Evolutionary conservation across 2,113 vertebrate genomes (phyloP).

Genomic region (Malurus alboscapulatus): DNA sequence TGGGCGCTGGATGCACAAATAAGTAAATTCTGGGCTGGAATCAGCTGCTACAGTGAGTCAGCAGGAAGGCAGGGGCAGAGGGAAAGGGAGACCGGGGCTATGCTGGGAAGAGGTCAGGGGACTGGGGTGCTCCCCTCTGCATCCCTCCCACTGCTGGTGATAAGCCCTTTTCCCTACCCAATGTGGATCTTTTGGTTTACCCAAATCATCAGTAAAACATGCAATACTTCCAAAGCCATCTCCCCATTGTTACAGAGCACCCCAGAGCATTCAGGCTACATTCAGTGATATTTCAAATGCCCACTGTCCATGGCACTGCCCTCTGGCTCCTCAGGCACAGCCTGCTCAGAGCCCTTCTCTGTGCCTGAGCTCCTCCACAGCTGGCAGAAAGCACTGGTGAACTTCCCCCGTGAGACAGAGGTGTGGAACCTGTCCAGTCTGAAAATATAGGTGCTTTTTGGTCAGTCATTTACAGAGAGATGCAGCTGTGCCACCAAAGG

Average conservation of each 20-base stretch:
- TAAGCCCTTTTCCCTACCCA: background rate
- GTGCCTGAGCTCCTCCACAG: background rate
- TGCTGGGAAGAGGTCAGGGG: background rate
- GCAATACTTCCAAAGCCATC: background rate
- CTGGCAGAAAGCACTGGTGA: background rate
- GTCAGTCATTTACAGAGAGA: background rate
- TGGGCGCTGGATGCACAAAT: background rate
- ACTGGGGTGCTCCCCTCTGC: background rate
- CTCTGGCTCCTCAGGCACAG: background rate
- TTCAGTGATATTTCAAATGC: background rate
- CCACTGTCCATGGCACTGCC: background rate
- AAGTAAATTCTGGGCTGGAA: background rate
- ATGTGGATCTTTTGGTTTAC: background rate
- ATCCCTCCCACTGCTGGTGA: background rate
- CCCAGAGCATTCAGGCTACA: background rate
- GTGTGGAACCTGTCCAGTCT: background rate
- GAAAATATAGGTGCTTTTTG: background rate
- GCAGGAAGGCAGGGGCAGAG: background rate
- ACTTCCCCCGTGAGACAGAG: rapidly evolving
- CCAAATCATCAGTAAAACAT: no score
- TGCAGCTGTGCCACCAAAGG: background rate
- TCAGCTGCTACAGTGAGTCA: background rate
- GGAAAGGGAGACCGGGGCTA: rapidly evolving
- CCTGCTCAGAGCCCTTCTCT: background rate
- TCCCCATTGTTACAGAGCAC: rapidly evolving